These are phyloP conservation scores for Lutjanus erythropterus DNA, from an alignment of 2,113 vertebrate species.

Conservation along the genomic window DNA sequence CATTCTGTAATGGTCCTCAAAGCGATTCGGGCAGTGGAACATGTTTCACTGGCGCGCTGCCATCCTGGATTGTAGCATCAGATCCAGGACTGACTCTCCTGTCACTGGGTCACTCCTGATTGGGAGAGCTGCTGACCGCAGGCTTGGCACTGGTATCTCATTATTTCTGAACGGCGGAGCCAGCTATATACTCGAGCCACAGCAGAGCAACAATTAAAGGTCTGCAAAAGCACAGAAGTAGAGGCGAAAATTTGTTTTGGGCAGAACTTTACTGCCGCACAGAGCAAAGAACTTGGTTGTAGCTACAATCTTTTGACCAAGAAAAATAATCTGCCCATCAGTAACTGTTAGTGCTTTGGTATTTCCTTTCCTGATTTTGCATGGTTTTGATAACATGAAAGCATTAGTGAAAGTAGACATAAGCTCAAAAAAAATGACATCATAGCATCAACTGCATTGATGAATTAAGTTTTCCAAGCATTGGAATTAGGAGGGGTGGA, in stretches of 20 bases:
- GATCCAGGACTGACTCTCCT: slow-evolving; percentile 11
- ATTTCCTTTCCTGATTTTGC: slow-evolving; percentile 31
- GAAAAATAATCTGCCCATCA: slow-evolving; percentile 33
- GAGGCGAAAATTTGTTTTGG: slow-evolving; percentile 40
- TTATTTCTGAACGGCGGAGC: slow-evolving; percentile 57
- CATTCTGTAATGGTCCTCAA: slow-evolving; percentile 1
- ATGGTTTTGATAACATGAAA: slow-evolving; percentile 26
- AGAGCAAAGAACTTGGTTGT: neutral
- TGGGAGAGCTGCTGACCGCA: slow-evolving; percentile 27
- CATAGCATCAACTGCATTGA: neutral
- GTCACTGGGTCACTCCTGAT: slow-evolving; percentile 44
- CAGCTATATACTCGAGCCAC: neutral
- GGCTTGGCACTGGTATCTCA: slow-evolving; percentile 47
- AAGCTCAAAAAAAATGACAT: slow-evolving; percentile 24
- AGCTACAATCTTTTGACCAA: slow-evolving; percentile 32
- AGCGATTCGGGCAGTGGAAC: neutral
- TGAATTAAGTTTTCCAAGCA: neutral
- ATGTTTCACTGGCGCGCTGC: slow-evolving; percentile 2
- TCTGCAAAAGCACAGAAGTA: slow-evolving; percentile 34
- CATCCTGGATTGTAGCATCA: slow-evolving; percentile 22
- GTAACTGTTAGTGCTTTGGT: slow-evolving; percentile 4
- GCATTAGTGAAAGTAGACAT: slow-evolving; percentile 6
- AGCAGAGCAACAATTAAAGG: slow-evolving; percentile 52
- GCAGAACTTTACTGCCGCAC: slow-evolving; percentile 15
- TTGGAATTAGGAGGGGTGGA: no score